Percentiles rank a stretch among this genome's conserved stretches.
These are phyloP conservation scores for Cloeon dipterum DNA, from an alignment of 2,888 invertebrate genomes.

Conservation along the genomic window DNA sequence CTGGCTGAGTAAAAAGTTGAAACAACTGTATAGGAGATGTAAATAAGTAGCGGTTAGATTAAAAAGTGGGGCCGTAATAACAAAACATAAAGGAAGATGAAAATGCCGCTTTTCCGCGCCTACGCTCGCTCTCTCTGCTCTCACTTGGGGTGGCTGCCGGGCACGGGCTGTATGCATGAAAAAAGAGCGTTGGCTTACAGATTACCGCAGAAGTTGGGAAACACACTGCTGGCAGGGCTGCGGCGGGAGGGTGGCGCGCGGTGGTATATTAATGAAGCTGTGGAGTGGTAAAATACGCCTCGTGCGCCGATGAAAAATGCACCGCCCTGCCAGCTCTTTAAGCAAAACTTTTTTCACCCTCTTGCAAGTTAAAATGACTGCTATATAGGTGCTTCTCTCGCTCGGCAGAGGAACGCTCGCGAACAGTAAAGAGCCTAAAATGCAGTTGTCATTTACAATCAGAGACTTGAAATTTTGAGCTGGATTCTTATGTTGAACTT, in stretches of 20 bases:
- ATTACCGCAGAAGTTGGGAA: slow-evolving; percentile 1
- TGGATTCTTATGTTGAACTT: no score
- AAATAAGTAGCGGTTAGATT: background rate
- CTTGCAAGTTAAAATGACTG: no score
- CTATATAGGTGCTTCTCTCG: no score
- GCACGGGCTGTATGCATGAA: background rate
- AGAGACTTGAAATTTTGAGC: no score
- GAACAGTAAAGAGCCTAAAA: no score
- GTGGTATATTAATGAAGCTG: background rate
- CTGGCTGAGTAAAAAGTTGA: background rate
- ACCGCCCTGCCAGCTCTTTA: no score
- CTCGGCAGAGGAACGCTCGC: no score
- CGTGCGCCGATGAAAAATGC: background rate
- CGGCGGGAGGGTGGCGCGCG: background rate
- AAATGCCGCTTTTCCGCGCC: no score
- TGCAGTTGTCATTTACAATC: no score
- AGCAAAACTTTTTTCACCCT: background rate
- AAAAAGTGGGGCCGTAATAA: slow-evolving; percentile 1
- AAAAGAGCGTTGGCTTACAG: background rate
- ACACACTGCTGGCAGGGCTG: background rate
- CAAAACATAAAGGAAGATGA: no score
- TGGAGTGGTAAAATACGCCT: background rate
- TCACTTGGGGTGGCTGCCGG: no score
- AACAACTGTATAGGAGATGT: background rate
- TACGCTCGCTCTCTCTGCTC: no score